These are phyloP conservation scores for Cremastinae sp. DNA, from an alignment of 2,888 invertebrate species.

Conservation along the genomic window DNA sequence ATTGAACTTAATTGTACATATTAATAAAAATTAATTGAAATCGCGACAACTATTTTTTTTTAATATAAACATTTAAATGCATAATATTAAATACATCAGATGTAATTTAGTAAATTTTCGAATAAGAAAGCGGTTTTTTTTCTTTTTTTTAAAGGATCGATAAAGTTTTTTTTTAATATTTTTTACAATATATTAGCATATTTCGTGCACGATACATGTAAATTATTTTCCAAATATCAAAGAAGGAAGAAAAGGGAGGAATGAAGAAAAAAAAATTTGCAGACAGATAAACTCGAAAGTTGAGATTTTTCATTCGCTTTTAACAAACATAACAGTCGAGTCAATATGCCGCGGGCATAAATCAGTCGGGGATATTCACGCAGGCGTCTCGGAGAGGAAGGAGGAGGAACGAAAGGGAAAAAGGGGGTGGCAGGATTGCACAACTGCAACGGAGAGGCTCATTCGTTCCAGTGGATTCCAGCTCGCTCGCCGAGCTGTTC, in stretches of 20 bases:
- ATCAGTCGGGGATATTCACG: slow-evolving; percentile 46
- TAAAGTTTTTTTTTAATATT: too few species aligned
- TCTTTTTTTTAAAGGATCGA: too few species aligned
- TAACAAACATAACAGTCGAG: slow-evolving; percentile 41
- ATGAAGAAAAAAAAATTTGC: slow-evolving; percentile 8
- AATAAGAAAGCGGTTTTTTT: too few species aligned
- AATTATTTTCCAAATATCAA: slow-evolving; percentile 3
- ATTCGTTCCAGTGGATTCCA: slow-evolving; percentile 42
- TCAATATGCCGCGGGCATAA: slow-evolving; percentile 50
- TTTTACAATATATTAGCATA: too few species aligned
- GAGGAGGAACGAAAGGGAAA: background rate
- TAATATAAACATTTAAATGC: too few species aligned
- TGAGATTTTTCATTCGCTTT: slow-evolving; percentile 45
- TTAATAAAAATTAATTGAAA: too few species aligned
- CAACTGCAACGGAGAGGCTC: slow-evolving; percentile 40
- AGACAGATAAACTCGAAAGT: slow-evolving; percentile 3
- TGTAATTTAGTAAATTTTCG: too few species aligned
- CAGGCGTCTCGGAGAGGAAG: slow-evolving; percentile 29
- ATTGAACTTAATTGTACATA: too few species aligned
- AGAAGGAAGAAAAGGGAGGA: background rate
- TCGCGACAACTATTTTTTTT: too few species aligned
- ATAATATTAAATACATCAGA: too few species aligned
- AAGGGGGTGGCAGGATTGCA: slow-evolving; percentile 16
- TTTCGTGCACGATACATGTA: background rate
- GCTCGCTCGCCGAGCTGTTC: slow-evolving; percentile 35